Evolutionary conservation across 2,797 vertebrate genomes (phyloP), one percentile per base, ranked within the genome.

Genomic region (Setipinna tenuifilis): DNA sequence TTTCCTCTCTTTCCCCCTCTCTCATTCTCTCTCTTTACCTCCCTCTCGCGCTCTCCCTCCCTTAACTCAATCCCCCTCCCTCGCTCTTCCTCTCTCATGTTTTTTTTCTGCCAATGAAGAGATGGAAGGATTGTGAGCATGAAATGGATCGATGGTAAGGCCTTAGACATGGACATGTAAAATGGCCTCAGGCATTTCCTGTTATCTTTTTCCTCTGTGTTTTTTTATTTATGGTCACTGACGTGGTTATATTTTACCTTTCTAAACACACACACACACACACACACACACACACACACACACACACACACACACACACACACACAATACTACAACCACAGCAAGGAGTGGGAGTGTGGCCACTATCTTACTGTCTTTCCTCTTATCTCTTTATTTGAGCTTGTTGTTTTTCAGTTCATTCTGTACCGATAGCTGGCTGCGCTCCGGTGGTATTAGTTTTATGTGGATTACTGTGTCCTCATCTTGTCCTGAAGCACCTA

Each of bases 251-350:
- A 78, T 44, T 41, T 19, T 35, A 44, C 35, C 31, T 78, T 44
- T 78, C 17, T 19, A 44, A 44, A 16, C 16, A 82, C 16, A 48
- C 46, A 54, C 21, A 82, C 48, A 25, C 41, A 82, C 21, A 25
- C 46, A 28, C 44, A 48, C 41, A 82, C 44, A 50, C 48, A 82
- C 44, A 28, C 48, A 82, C 16, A n/a, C 41, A 81, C 17, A 19
- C 31, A 44, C 87, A 84, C 87, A 83, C 86, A 83, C 85, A 87
- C 86, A 85, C 90, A 82, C 58, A 59, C 78, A 87, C 80, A 90
- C 75, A 62, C 23, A 10, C 23, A 68, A 25, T 65, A 61, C 6
- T 61, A n/a, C 21, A 0, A n/a, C 31, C 65, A 31, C 10, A 35
- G 23, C 14, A 35, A 71, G 3, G 31, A 35, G 35, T 41, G 31